A percentile compares a stretch with the other conserved stretches of the same genome.
These are phyloP conservation scores for Camelus dromedarius DNA, from an alignment of 2,113 vertebrate genomes.

Conservation along the genomic window DNA sequence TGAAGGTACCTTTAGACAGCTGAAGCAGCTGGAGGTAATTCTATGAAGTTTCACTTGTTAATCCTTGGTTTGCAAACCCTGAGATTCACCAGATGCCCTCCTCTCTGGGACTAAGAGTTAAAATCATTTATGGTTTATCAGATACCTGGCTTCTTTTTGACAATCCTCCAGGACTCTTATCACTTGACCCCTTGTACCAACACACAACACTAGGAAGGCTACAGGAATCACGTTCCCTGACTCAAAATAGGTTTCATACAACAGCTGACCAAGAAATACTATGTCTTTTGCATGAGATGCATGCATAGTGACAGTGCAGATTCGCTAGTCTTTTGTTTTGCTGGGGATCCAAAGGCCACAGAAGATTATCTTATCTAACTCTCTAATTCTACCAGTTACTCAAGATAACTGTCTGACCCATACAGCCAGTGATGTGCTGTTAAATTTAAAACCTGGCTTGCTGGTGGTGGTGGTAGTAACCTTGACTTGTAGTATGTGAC, in stretches of 20 bases:
- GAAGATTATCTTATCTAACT: neutral
- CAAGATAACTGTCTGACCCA: neutral
- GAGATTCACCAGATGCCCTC: neutral
- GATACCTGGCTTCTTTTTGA: neutral
- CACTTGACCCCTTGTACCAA: neutral
- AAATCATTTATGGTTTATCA: neutral
- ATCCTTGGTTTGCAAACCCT: constrained; percentile 34
- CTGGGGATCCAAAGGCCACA: neutral
- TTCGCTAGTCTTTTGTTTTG: neutral
- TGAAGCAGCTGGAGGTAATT: neutral
- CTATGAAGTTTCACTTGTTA: neutral
- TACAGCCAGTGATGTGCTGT: neutral
- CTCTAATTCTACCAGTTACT: neutral
- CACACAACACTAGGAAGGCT: neutral
- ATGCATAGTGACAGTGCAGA: neutral
- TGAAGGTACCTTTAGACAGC: neutral
- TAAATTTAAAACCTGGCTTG: neutral
- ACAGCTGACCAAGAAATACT: neutral
- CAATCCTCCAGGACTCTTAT: neutral
- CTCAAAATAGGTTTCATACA: neutral
- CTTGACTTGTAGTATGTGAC: neutral
- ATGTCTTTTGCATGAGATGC: neutral
- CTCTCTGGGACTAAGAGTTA: neutral
- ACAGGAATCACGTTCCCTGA: neutral
- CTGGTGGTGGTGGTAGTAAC: neutral